phyloP scores from a whole-genome alignment of 1,140 invertebrate genomes.

The Euwallacea similis region DNA sequence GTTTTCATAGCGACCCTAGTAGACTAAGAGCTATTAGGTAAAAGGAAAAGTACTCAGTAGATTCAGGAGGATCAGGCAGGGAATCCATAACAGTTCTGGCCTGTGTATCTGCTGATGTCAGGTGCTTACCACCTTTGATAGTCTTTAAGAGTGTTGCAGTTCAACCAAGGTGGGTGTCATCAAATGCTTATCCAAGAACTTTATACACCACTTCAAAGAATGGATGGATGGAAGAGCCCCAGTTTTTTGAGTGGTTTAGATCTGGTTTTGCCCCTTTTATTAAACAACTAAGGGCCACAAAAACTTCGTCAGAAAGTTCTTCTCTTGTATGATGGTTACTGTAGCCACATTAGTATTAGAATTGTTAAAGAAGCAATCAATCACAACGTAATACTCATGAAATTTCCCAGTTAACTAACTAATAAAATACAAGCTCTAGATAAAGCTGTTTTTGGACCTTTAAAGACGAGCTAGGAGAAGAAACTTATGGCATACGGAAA shows the following conservation, averaged over 20 bases:
- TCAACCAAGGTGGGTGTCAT: conserved; percentile 47
- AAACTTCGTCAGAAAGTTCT: conserved; percentile 23
- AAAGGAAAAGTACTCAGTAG: conserved; percentile 44
- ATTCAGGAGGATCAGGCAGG: conserved; percentile 45
- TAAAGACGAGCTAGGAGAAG: conserved; percentile 48
- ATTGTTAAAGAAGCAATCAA: conserved; percentile 34
- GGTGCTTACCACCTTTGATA: conserved; percentile 47
- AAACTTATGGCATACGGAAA: conserved; percentile 31
- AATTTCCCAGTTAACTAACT: conserved; percentile 38
- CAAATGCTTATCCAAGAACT: conserved; percentile 45
- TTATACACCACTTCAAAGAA: conserved; percentile 47
- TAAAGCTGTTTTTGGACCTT: conserved; percentile 37
- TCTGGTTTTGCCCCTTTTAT: conserved; percentile 32
- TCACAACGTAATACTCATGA: conserved; percentile 25
- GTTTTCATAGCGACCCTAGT: conserved; percentile 30
- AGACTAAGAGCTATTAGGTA: conserved; percentile 31
- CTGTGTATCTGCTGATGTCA: conserved; percentile 45
- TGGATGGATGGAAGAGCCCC: conserved; percentile 49
- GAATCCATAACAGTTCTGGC: conserved; percentile 48
- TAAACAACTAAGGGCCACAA: conserved; percentile 15
- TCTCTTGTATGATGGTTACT: conserved; percentile 35
- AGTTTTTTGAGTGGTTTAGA: conserved; percentile 47
- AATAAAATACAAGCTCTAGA: conserved; percentile 35
- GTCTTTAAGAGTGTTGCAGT: conserved; percentile 46
- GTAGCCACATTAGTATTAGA: conserved; percentile 29